Base-by-base conservation (phyloP, 2,113 vertebrate species). In the Lycocorax pyrrhopterus region DNA sequence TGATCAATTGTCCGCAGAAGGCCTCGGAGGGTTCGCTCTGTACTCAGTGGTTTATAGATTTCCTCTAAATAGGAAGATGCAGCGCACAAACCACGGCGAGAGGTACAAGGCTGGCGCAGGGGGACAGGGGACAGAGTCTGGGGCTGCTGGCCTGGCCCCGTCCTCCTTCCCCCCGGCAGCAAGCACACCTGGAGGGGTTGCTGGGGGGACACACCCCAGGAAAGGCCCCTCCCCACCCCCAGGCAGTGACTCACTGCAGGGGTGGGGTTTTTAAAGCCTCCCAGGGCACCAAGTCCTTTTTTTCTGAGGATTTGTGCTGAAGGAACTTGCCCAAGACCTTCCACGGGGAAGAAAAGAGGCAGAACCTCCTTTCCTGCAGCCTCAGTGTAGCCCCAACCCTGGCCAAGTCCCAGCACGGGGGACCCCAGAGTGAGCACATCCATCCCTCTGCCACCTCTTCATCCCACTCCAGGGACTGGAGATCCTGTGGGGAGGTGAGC, bases 21-120 rank as follows among this genome's bases (percentile, higher is more conserved):
- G 76, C 27, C 5, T 72, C 9, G 20, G 39, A 33, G 27, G 75
- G 68, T 56, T 90, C 44, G 0, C 62, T 62, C 88, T 95, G 90
- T 72, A 16, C 90, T 87, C 3, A 79, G 87, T 75, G 91, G 29
- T 95, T 96, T 95, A 96, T 96, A 68, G 96, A 96, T 96, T 91
- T 87, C 82, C 83, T 91, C 73, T 95, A 92, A 96, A 85, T 37
- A 85, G 82, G 69, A 60, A 15, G 46, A 43, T 29, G 87, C 35
- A 44, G 78, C 33, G 0, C 2, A 16, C 5, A 51, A 22, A 5
- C 11, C 44, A 26, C 23, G 3, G 3, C 0, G 12, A 55, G 87
- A 22, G 66, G 59, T 1, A 22, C 67, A 20, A 7, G 46, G 3
- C 37, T 46, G 64, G 14, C 0, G 0, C 0, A 15, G 49, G 44